These are phyloP conservation scores for Pseudomyrmex flavicornis DNA, from an alignment of 1,140 invertebrate genomes.

Conservation along the genomic window DNA sequence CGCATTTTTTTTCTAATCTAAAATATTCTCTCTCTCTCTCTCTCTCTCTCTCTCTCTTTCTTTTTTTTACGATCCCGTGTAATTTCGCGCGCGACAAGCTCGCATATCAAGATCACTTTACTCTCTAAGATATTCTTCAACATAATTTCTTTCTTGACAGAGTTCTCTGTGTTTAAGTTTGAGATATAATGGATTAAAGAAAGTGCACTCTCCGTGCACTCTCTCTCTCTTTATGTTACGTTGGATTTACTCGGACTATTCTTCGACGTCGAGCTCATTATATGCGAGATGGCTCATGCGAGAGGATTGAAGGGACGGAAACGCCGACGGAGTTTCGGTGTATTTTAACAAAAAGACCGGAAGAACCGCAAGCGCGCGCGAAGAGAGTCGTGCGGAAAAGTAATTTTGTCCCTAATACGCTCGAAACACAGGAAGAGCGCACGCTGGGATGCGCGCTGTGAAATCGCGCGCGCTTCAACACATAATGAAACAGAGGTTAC, in stretches of 20 bases:
- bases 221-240: neutral
- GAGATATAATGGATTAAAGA: conserved; percentile 34
- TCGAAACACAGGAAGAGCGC: neutral
- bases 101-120: neutral
- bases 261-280: conserved; percentile 15
- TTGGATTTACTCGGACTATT: neutral
- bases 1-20: too few species aligned
- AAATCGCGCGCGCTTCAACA: neutral
- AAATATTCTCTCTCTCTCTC: neutral
- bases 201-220: too few species aligned
- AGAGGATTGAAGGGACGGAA: conserved; percentile 2
- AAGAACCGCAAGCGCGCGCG: neutral
- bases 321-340: conserved; percentile 19
- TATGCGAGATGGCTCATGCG: neutral
- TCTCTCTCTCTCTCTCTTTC: neutral
- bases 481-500: conserved; percentile 45
- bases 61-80: neutral
- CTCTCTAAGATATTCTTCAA: neutral
- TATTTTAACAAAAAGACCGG: conserved; percentile 36
- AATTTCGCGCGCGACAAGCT: neutral
- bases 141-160: neutral
- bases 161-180: conserved; percentile 13
- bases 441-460: too few species aligned
- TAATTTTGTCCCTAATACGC: conserved; percentile 41
- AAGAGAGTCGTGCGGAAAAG: conserved; percentile 30